A percentile compares a stretch with the other conserved stretches of the same genome.
phyloP scores from a whole-genome alignment of 1,140 invertebrate genomes.

The Ceratitis capitata region DNA sequence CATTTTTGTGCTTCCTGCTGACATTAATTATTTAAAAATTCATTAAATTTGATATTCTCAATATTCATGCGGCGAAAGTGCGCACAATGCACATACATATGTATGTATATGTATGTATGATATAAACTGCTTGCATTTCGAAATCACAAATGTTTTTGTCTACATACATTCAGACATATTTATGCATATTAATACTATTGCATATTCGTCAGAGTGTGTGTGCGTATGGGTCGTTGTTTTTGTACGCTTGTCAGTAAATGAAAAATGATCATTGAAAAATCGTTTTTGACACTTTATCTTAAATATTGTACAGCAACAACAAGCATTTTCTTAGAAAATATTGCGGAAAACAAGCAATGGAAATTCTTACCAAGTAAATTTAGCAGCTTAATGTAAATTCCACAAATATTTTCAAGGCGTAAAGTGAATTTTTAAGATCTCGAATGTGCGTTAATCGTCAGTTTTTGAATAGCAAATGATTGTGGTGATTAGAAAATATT shows the following conservation, averaged over 20 bases:
- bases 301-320: neutral
- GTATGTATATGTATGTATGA: neutral
- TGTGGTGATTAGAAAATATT: neutral
- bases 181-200: neutral
- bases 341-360: neutral
- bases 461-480: neutral
- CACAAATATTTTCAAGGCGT: neutral
- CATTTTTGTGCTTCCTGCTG: neutral
- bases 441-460: neutral
- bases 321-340: neutral
- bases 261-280: neutral
- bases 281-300: neutral
- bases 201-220: neutral
- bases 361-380: neutral
- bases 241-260: constrained; percentile 1
- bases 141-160: neutral
- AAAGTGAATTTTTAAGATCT: neutral
- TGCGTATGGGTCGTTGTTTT: neutral
- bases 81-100: neutral
- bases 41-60: neutral
- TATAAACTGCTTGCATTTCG: neutral
- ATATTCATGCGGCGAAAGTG: neutral
- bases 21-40: neutral
- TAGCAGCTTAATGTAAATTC: neutral
- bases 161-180: neutral